Conservation (phyloP, 2,113 vertebrate species). For the Chamaetylas fuelleborni region DNA sequence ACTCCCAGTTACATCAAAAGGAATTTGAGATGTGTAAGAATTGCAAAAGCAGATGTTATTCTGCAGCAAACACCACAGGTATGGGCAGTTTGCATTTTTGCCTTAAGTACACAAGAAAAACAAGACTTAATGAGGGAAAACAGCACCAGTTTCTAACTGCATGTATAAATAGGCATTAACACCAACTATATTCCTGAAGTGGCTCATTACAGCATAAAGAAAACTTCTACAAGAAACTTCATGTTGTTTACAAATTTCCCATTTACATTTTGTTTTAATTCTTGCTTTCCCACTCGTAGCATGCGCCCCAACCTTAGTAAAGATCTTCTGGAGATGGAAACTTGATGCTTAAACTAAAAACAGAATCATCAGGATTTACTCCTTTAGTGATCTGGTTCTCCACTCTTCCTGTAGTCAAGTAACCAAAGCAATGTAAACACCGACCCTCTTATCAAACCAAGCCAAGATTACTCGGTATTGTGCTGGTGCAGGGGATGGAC, state of each 20-base stretch:
- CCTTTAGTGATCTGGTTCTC: background rate
- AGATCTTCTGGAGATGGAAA: background rate
- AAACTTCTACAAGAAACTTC: conserved; percentile 26
- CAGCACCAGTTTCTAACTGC: conserved; percentile 46
- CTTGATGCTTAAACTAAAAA: background rate
- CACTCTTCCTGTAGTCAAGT: background rate
- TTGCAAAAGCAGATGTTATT: conserved; percentile 57
- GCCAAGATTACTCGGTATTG: background rate
- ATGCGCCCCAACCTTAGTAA: accelerated
- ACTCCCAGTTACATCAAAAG: background rate
- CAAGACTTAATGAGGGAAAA: conserved; percentile 60
- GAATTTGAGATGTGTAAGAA: conserved; percentile 14
- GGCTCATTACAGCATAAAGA: background rate
- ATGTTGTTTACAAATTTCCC: conserved; percentile 1
- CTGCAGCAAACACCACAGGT: conserved; percentile 30
- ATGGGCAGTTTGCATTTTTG: conserved; percentile 63
- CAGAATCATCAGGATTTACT: background rate
- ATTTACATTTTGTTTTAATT: background rate
- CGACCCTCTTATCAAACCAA: background rate
- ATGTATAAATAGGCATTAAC: conserved; percentile 47
- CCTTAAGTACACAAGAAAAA: conserved; percentile 66
- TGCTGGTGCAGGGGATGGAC: background rate
- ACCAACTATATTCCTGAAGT: background rate
- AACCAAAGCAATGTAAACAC: background rate
- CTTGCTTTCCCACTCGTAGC: background rate